A percentile compares a stretch with the other conserved stretches of the same genome.
phyloP scores from a whole-genome alignment of 1,140 invertebrate species.

The Psix sp. region DNA sequence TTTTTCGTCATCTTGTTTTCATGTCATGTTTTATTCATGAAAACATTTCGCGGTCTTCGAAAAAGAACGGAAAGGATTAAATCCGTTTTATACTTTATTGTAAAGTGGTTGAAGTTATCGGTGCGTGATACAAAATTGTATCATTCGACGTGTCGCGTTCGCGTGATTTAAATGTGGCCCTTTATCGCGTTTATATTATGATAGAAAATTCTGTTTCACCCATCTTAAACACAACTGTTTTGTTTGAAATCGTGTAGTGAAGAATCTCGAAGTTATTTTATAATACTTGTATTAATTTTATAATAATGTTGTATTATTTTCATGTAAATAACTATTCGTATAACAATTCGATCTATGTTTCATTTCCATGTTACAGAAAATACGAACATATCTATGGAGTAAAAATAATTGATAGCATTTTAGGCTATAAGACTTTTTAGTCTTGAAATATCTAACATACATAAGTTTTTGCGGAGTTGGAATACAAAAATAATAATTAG shows the following conservation, averaged over 20 bases:
- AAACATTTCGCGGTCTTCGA: conserved; percentile 18
- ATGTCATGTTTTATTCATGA: conserved; percentile 12
- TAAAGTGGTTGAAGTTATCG: conserved; percentile 14
- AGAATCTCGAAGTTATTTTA: background rate
- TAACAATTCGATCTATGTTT: no score
- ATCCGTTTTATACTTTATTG: conserved; percentile 24
- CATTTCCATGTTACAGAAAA: no score
- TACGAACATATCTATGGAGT: no score
- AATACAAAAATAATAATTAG: no score
- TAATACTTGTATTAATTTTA: no score
- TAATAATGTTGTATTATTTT: no score
- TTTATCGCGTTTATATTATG: conserved; percentile 7
- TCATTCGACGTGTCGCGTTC: conserved; percentile 1
- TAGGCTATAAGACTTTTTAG: no score
- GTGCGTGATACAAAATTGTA: conserved; percentile 15
- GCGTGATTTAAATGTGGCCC: conserved; percentile 5
- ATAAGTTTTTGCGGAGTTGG: no score
- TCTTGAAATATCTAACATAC: no score
- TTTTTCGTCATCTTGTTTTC: conserved; percentile 6
- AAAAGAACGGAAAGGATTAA: conserved; percentile 16
- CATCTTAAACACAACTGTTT: background rate
- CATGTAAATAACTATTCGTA: no score
- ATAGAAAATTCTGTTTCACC: conserved; percentile 4
- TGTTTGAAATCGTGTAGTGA: background rate
- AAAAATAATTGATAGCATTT: no score